These are phyloP conservation scores for Machaerirhynchus nigripectus DNA, from an alignment of 2,113 vertebrate genomes.

Conservation along the genomic window DNA sequence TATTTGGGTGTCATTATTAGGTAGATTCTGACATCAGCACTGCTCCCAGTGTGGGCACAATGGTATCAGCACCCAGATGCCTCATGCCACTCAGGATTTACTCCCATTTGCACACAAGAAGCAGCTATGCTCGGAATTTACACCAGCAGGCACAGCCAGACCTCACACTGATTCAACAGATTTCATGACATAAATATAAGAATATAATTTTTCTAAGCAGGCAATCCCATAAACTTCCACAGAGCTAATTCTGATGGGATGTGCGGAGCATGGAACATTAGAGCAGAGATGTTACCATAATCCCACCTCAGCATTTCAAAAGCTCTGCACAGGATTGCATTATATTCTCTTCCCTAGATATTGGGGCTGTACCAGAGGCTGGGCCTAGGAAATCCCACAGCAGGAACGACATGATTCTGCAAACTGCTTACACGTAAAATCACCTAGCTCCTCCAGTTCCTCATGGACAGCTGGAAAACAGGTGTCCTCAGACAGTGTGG, in stretches of 20 bases:
- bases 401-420: neutral
- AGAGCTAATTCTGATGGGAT: neutral
- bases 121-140: neutral
- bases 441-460: neutral
- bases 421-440: neutral
- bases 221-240: neutral
- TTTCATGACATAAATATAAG: neutral
- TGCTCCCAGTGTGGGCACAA: neutral
- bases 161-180: neutral
- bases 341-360: neutral
- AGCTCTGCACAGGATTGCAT: neutral
- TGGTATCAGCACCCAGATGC: neutral
- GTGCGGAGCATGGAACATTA: neutral
- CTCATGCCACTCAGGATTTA: neutral
- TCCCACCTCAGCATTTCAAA: neutral
- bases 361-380: neutral
- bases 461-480: neutral
- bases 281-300: neutral
- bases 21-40: neutral
- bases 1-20: neutral
- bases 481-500: neutral
- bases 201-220: neutral
- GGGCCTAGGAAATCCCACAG: neutral
- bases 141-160: neutral
- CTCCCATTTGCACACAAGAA: neutral